phyloP scores from a whole-genome alignment of 2,113 vertebrate species.

The Alces alces region DNA sequence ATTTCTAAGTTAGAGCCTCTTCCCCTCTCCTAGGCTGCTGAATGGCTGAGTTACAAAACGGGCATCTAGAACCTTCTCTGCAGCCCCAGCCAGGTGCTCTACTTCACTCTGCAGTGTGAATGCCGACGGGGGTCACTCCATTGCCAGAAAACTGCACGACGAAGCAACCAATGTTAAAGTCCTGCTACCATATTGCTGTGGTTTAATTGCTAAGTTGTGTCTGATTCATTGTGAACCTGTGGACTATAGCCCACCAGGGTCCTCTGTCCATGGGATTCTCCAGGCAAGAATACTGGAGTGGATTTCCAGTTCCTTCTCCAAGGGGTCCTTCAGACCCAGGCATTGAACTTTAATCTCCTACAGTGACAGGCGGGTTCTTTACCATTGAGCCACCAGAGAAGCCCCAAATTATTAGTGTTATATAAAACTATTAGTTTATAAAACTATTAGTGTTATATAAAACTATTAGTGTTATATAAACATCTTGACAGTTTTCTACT shows the following conservation, averaged over 20 bases:
- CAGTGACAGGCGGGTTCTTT: background rate
- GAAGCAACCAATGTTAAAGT: background rate
- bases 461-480: background rate
- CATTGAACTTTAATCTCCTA: background rate
- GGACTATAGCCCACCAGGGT: background rate
- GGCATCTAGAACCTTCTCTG: background rate
- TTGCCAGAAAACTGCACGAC: background rate
- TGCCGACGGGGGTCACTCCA: background rate
- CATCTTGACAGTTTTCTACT: background rate
- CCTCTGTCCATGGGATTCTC: background rate
- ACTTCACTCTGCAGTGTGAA: background rate
- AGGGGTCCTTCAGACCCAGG: background rate
- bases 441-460: too few species aligned
- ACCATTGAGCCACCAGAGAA: background rate
- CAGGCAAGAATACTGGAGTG: background rate
- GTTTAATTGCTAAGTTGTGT: background rate
- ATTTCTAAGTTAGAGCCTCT: background rate
- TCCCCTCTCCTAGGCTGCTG: background rate
- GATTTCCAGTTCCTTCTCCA: background rate
- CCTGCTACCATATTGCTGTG: background rate
- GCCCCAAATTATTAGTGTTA: background rate
- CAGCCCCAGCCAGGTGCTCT: too few species aligned
- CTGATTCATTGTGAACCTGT: background rate
- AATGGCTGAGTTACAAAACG: background rate
- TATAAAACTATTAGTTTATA: too few species aligned